These are phyloP conservation scores for Asbolus verrucosus DNA, from an alignment of 1,140 invertebrate genomes.

Conservation along the genomic window DNA sequence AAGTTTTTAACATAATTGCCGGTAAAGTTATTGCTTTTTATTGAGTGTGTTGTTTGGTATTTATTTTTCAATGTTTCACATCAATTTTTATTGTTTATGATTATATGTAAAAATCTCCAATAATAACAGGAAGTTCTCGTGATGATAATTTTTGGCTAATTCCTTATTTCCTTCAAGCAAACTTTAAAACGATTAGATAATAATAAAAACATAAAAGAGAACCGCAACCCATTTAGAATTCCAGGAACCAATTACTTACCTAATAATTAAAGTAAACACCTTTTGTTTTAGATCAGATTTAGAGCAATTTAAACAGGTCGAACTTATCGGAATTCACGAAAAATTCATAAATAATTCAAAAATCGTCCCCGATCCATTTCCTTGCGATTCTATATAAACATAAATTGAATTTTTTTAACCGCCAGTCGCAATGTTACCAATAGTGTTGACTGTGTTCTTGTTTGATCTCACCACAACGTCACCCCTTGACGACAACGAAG, in stretches of 20 bases:
- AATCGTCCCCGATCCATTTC: slow-evolving; percentile 6
- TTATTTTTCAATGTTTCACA: too few species aligned
- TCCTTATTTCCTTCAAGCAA: not conserved
- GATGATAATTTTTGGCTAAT: not conserved
- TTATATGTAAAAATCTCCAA: too few species aligned
- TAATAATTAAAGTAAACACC: not conserved
- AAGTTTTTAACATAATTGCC: too few species aligned
- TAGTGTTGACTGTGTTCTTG: not conserved
- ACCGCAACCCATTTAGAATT: not conserved
- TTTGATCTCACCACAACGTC: not conserved
- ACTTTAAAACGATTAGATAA: not conserved
- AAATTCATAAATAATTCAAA: not conserved
- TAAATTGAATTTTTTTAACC: slow-evolving; percentile 1
- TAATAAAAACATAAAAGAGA: not conserved
- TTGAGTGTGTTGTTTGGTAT: too few species aligned
- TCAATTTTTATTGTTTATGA: too few species aligned
- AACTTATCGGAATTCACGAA: not conserved
- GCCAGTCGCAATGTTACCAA: not conserved
- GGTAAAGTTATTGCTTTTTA: too few species aligned
- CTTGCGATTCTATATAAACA: not conserved
- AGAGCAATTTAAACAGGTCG: too few species aligned
- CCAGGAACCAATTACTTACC: not conserved
- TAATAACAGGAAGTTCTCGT: not conserved
- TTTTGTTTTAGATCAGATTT: too few species aligned
- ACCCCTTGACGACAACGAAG: slow-evolving; percentile 19